Evolutionary conservation across 2,113 vertebrate species (phyloP), one percentile per base, ranked within the genome.

Genomic region (Mustelus asterias): DNA sequence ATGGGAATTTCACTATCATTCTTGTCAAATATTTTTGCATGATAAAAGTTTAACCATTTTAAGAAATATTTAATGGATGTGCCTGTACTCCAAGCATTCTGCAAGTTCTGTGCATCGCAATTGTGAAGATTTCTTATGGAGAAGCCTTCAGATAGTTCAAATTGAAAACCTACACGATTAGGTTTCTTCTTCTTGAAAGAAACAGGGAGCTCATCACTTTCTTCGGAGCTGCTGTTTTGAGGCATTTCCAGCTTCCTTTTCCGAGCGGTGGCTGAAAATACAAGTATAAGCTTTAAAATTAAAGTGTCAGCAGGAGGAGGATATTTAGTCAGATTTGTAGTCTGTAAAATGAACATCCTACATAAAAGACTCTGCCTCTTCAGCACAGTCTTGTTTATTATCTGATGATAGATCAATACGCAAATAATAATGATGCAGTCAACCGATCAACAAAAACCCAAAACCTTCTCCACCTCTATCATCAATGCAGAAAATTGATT

Each of bases 161-260:
- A 65, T 94, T 95, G 5, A 29, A 72, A 95, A 97, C 98, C 98
- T 97, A 99, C 99, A 1, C 86, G 96, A 96, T 97, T 96, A 48
- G 96, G 0, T 97, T 96, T 98, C 94, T 96, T 97, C 96, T 97
- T 98, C 97, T 99, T 94, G 94, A 96, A n/a, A 41, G 94, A 95
- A 95, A 95, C 72, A 48, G 96, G 98, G 96, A 96, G 95, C n/a
- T 54, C 96, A 96, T 96, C 96, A 94, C 96, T 96, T 1, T 97
- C 97, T 95, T 97, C 97, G 95, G 97, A 97, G 94, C 97, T 96
- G 93, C 97, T 96, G 96, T 96, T 96, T 14, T 97, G 97, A 96
- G 96, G 97, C 37, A 96, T 97, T 20, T 96, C 85, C n/a, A 96
- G 96, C 95, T 98, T 99, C 96, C 98, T 98, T 97, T 98, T 98